Conservation (phyloP, 1,140 invertebrate genomes). For the Liolophura sinensis region DNA sequence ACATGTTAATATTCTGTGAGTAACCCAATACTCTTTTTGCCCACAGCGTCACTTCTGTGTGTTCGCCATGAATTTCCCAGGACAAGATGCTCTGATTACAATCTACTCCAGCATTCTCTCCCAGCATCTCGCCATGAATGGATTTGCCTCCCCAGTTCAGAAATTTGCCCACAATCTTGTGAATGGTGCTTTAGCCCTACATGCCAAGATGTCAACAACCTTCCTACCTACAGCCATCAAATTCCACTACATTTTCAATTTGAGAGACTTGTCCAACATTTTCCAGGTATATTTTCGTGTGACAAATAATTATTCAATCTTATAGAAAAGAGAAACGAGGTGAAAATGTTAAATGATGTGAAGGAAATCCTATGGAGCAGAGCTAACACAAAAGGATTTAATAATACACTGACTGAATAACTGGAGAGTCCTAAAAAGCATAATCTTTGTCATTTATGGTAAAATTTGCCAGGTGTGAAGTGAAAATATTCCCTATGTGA, state of each 20-base stretch:
- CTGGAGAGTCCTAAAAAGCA: no score
- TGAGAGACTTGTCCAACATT: slow-evolving; percentile 89
- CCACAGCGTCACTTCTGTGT: slow-evolving; percentile 84
- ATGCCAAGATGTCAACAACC: slow-evolving; percentile 81
- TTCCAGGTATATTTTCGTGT: slow-evolving; percentile 58
- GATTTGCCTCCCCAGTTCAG: slow-evolving; percentile 66
- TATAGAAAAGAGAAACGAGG: no score
- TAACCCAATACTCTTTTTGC: slow-evolving; percentile 14
- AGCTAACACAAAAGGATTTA: no score
- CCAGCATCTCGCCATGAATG: slow-evolving; percentile 82
- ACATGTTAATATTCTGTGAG: background rate
- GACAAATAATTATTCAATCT: no score
- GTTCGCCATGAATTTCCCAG: slow-evolving; percentile 91
- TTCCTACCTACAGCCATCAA: slow-evolving; percentile 94
- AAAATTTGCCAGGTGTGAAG: no score
- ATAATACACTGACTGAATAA: no score
- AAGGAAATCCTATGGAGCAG: no score
- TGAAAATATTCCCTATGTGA: no score
- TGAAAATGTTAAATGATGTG: no score
- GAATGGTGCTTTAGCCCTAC: slow-evolving; percentile 78
- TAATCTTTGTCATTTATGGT: no score
- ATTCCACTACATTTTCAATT: slow-evolving; percentile 96
- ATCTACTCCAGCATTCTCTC: slow-evolving; percentile 79
- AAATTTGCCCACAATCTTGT: slow-evolving; percentile 74
- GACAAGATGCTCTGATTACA: slow-evolving; percentile 78